Evolutionary conservation across 2,113 vertebrate species (phyloP).

Genomic region (cat (Felis catus)): DNA sequence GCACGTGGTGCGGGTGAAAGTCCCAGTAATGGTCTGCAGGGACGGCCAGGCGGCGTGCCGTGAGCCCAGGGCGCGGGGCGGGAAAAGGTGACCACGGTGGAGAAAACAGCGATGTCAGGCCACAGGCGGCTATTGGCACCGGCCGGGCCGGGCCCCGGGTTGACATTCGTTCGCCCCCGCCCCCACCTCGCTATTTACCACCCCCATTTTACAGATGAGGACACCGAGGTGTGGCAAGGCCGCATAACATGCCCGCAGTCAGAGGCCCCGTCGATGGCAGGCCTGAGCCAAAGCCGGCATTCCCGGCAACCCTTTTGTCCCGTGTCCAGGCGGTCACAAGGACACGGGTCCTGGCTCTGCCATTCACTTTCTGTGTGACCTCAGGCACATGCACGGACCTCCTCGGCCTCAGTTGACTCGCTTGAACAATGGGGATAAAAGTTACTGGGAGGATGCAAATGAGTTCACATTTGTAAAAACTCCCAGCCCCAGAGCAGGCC

Average conservation of each 20-base stretch:
- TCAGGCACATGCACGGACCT: not conserved
- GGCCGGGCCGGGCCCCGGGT: not conserved
- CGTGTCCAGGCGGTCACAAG: not conserved
- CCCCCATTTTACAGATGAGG: conserved; percentile 46
- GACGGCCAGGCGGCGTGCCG: not conserved
- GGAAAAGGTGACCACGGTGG: fast-evolving
- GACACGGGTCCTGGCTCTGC: not conserved
- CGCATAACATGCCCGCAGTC: fast-evolving
- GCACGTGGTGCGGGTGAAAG: conserved; percentile 90
- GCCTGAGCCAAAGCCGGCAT: not conserved
- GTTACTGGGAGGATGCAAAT: not conserved
- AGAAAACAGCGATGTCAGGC: not conserved
- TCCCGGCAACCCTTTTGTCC: not conserved
- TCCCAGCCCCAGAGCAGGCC: not conserved
- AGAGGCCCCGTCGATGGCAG: not conserved
- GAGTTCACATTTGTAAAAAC: not conserved
- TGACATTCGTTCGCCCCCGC: no score
- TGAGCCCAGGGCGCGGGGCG: not conserved
- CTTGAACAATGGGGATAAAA: not conserved
- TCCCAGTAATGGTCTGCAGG: conserved; percentile 94
- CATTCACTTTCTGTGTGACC: not conserved
- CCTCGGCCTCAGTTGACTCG: not conserved
- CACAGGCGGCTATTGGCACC: fast-evolving
- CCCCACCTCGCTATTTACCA: not conserved
- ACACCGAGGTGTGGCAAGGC: not conserved